Conservation (phyloP, 2,888 invertebrate species). For the Escarpia spicata region DNA sequence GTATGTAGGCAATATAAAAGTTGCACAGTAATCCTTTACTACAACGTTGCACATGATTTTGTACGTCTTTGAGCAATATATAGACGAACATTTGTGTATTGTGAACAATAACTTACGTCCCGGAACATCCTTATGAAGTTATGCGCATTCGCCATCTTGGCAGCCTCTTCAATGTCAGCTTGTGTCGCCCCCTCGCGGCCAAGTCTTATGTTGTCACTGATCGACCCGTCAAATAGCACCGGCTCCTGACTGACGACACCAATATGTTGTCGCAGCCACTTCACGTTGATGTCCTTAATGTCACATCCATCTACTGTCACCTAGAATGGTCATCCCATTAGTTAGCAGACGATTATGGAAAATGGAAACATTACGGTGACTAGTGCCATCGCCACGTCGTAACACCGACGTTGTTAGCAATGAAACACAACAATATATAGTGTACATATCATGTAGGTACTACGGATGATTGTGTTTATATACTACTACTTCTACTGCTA, state of each 20-base stretch:
- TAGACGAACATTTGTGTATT: no score
- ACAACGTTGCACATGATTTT: no score
- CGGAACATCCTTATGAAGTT: constrained; percentile 59
- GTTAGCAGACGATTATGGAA: neutral
- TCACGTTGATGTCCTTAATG: constrained; percentile 48
- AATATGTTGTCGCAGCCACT: constrained; percentile 44
- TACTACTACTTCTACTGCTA: no score
- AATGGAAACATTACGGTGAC: no score
- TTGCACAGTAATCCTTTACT: no score
- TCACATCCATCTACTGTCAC: constrained; percentile 48
- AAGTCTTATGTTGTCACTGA: constrained; percentile 43
- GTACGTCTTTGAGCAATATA: no score
- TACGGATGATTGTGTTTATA: no score
- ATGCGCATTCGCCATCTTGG: constrained; percentile 62
- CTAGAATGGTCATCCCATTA: constrained; percentile 19
- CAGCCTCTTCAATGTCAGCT: constrained; percentile 55
- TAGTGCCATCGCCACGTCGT: neutral
- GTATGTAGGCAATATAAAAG: no score
- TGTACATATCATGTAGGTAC: no score
- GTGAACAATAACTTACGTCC: constrained; percentile 65
- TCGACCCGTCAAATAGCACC: constrained; percentile 19
- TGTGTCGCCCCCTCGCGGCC: constrained; percentile 55
- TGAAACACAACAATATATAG: no score
- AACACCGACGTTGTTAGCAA: neutral
- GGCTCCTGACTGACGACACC: constrained; percentile 22